A percentile compares a stretch with the other conserved stretches of the same genome.
Conservation (phyloP, 2,113 vertebrate genomes). For the Crotalus horridus region DNA sequence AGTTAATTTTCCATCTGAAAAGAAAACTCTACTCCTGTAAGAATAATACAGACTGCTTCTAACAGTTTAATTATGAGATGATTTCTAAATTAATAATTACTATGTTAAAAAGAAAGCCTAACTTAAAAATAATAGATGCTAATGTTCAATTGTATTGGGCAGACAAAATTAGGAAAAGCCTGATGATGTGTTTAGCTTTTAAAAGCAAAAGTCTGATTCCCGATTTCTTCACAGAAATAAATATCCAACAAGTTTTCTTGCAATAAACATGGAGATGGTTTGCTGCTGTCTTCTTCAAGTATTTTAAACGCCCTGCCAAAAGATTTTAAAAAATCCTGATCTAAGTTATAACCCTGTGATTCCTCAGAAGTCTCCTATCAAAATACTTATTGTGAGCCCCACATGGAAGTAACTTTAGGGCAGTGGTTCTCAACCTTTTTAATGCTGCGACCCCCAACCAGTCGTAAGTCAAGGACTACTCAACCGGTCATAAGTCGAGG, state of each 20-base stretch:
- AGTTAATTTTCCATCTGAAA: not conserved
- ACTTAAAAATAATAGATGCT: not conserved
- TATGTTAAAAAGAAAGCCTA: not conserved
- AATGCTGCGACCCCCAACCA: no score
- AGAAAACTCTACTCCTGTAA: not conserved
- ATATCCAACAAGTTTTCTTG: not conserved
- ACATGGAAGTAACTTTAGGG: not conserved
- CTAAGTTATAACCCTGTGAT: not conserved
- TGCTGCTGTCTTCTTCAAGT: not conserved
- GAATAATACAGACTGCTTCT: not conserved
- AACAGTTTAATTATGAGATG: not conserved
- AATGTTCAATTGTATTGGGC: not conserved
- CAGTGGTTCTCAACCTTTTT: no score
- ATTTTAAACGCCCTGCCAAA: not conserved
- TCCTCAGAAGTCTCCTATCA: not conserved
- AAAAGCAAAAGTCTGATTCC: not conserved
- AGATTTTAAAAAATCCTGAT: not conserved
- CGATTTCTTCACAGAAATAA: not conserved
- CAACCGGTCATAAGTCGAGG: no score
- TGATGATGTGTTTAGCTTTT: not conserved
- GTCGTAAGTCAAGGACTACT: no score
- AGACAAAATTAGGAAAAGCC: not conserved
- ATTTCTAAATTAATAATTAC: not conserved
- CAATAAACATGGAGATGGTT: not conserved
- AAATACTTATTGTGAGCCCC: not conserved